A percentile compares a stretch with the other conserved stretches of the same genome.
These are phyloP conservation scores for Theretra japonica DNA, from an alignment of 2,888 invertebrate species.

Conservation along the genomic window DNA sequence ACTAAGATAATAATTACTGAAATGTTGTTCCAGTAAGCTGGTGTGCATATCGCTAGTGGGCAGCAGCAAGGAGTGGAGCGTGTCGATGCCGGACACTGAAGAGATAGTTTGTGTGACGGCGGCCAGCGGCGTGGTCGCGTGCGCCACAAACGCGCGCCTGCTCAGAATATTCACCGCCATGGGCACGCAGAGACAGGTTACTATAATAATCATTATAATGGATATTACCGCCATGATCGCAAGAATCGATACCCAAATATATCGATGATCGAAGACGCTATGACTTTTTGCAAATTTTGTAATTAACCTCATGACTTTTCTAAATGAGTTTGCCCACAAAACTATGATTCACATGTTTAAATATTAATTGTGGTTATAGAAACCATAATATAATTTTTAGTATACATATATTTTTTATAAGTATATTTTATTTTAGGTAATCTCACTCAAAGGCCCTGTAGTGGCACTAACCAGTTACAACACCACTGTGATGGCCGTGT, in stretches of 20 bases:
- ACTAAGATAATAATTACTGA: not conserved
- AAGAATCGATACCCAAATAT: no score
- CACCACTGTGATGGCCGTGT: conserved; percentile 68
- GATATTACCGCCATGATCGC: no score
- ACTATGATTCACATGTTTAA: no score
- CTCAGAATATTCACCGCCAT: conserved; percentile 93
- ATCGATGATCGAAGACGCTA: no score
- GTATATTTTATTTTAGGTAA: conserved; percentile 74
- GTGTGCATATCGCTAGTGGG: conserved; percentile 90
- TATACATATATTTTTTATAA: no score
- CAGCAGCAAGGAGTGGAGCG: conserved; percentile 94
- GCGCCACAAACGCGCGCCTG: conserved; percentile 89
- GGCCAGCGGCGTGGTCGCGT: conserved; percentile 90
- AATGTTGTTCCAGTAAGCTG: conserved; percentile 84
- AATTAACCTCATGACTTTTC: no score
- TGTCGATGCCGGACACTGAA: conserved; percentile 91
- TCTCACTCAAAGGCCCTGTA: conserved; percentile 72
- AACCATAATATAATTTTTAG: not conserved
- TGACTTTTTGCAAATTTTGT: no score
- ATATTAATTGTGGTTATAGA: not conserved
- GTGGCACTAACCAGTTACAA: conserved; percentile 68
- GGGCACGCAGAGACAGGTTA: conserved; percentile 92
- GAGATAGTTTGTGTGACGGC: conserved; percentile 88
- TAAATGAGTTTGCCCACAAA: not conserved
- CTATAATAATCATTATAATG: no score